phyloP scores from a whole-genome alignment of 2,797 vertebrate genomes.

The Amblyraja radiata region DNA sequence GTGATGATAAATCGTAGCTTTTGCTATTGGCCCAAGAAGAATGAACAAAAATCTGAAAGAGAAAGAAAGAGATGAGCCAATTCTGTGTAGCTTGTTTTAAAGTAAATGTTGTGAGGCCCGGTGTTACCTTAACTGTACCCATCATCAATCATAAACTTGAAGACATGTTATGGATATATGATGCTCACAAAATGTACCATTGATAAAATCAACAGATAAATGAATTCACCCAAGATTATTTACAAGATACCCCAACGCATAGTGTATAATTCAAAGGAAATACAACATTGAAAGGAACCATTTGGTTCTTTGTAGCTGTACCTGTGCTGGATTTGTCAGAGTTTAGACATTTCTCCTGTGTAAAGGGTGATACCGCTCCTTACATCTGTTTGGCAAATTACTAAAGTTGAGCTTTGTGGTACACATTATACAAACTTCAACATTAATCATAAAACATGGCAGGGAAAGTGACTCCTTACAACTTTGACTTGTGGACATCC shows the following conservation, averaged over 20 bases:
- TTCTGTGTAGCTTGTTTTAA: neutral
- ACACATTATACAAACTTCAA: neutral
- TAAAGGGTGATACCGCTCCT: neutral
- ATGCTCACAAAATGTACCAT: neutral
- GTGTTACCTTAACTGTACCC: neutral
- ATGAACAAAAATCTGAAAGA: constrained; percentile 63
- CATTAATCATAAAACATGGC: neutral
- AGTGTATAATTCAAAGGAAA: neutral
- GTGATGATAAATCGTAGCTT: constrained; percentile 53
- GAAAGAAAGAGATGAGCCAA: neutral
- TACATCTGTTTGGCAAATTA: neutral
- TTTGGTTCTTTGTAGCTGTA: neutral
- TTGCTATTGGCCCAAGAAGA: constrained; percentile 54
- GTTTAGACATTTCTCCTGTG: neutral
- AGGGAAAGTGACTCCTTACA: neutral
- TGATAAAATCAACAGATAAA: neutral
- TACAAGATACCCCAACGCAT: neutral
- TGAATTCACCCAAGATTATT: neutral
- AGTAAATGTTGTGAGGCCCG: neutral
- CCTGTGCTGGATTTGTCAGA: neutral
- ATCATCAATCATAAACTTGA: neutral
- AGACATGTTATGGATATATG: neutral
- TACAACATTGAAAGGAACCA: neutral
- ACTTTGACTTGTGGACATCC: neutral
- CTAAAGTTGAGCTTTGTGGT: neutral